Conservation (phyloP, 2,113 vertebrate genomes). For the Catharus minimus region DNA sequence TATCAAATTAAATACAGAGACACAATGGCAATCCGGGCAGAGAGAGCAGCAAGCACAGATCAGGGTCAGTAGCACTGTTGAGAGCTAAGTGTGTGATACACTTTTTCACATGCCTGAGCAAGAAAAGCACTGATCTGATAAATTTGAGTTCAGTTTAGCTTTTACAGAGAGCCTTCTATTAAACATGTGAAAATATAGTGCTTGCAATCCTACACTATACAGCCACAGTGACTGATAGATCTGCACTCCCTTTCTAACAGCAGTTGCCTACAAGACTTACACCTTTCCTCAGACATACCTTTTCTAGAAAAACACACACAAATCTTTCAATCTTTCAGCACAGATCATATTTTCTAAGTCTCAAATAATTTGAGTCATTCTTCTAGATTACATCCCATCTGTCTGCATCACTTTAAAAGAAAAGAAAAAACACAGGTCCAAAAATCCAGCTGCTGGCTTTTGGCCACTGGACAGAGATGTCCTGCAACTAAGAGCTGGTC, state of each 20-base stretch:
- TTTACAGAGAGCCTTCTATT: not conserved
- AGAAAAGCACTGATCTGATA: not conserved
- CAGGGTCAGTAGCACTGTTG: not conserved
- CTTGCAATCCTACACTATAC: not conserved
- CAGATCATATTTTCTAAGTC: not conserved
- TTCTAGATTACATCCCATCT: not conserved
- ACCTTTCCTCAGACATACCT: not conserved
- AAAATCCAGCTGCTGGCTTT: not conserved
- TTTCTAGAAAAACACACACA: not conserved
- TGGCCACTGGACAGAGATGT: not conserved
- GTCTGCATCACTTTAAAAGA: not conserved
- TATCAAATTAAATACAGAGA: not conserved
- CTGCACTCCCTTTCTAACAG: not conserved
- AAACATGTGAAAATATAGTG: not conserved
- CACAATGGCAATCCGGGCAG: accelerated
- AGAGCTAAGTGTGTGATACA: not conserved
- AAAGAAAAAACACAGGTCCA: not conserved
- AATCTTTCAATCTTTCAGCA: not conserved
- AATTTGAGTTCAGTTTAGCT: not conserved
- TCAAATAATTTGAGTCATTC: not conserved
- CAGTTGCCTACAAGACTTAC: not conserved
- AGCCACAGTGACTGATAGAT: not conserved
- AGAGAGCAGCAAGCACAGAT: not conserved
- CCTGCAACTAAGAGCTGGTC: not conserved
- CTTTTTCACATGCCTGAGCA: not conserved